Evolutionary conservation across 2,888 invertebrate genomes (phyloP), one percentile per base, ranked within the genome.

Genomic region (Drosophila nigricruria): DNA sequence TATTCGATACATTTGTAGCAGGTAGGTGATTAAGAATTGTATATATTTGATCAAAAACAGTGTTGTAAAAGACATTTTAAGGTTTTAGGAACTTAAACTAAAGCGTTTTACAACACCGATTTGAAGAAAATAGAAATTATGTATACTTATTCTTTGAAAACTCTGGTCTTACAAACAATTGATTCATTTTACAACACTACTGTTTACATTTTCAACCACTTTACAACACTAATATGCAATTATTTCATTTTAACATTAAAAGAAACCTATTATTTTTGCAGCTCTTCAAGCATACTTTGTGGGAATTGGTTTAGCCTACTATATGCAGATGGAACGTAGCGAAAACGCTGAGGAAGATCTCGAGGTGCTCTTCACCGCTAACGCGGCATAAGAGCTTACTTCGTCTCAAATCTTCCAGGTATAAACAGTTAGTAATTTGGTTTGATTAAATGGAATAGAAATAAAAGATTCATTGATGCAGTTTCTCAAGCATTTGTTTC

Each of bases 221-320:
- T 49, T 30, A 8, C 49, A 49, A 30, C 47, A 47, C 47, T 47
- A 8, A n/a, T 3, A 10, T 5, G 23, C 42, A 43, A 5, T 36
- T 40, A 42, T 43, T 20, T n/a, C n/a, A n/a, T n/a, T n/a, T n/a
- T n/a, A n/a, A n/a, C n/a, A n/a, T n/a, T n/a, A n/a, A n/a, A n/a
- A n/a, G n/a, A n/a, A n/a, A n/a, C n/a, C n/a, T n/a, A n/a, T n/a
- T n/a, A n/a, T n/a, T n/a, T n/a, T n/a, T n/a, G n/a, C 36, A 89
- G 86, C 34, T 27, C 6, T 82, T 4, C 42, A 81, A 12, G 40
- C 52, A 2, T 88, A 88, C 32, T 88, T 85, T 16, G 43, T 74
- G 10, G 5, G 56, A 0, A 56, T 88, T 0, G 82, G 74, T 3
- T 9, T 70, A 0, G 68, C 74, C 1, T 74, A 71, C 16, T 82